Evolutionary conservation across 1,140 invertebrate species (phyloP).

Genomic region (Tetraneura akinire): DNA sequence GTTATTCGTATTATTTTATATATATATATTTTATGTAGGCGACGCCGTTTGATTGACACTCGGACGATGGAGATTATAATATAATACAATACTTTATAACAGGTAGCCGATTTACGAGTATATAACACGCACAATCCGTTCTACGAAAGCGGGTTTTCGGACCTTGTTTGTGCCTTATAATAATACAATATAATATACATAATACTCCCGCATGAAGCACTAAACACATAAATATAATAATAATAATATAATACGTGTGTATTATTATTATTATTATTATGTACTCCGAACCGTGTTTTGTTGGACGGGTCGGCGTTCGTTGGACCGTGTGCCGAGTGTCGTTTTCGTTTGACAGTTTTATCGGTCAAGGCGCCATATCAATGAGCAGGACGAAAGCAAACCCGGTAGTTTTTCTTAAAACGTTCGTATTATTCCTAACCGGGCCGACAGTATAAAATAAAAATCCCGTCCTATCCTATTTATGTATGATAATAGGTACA

Average conservation of each 20-base stretch:
- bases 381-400: not conserved
- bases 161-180: not conserved
- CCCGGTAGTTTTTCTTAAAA: constrained; percentile 26
- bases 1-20: no score
- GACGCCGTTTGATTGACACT: constrained; percentile 4
- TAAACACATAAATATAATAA: not conserved
- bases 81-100: not conserved
- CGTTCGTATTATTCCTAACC: not conserved
- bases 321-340: constrained; percentile 45
- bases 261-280: not conserved
- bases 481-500: no score
- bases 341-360: constrained; percentile 48
- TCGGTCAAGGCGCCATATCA: constrained; percentile 42
- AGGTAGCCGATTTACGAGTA: not conserved
- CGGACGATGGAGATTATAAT: not conserved
- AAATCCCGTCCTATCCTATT: not conserved
- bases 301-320: not conserved
- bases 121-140: constrained; percentile 4
- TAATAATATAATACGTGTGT: not conserved
- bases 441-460: not conserved
- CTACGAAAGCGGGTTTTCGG: constrained; percentile 22
- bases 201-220: no score
- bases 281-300: not conserved
- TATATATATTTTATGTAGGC: no score
- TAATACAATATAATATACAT: not conserved